phyloP scores from a whole-genome alignment of 2,888 invertebrate genomes.

The Tachina fera region DNA sequence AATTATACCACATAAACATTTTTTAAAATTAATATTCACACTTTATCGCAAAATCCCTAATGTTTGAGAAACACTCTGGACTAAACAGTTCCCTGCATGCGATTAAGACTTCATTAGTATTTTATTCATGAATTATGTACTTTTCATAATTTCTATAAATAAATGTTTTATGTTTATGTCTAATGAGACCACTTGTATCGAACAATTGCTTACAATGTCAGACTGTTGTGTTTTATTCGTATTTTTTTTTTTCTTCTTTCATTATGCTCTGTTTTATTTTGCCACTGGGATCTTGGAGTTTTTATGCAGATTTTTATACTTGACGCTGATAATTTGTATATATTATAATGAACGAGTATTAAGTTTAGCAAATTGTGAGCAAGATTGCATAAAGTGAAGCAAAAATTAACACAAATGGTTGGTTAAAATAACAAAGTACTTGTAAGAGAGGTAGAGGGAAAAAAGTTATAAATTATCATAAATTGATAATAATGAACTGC shows the following conservation, averaged over 20 bases:
- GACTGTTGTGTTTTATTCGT: not conserved
- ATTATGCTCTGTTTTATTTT: not conserved
- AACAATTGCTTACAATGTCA: constrained; percentile 32
- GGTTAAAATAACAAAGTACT: constrained; percentile 30
- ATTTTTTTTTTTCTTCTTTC: not conserved
- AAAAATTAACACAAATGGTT: constrained; percentile 34
- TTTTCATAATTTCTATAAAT: constrained; percentile 39
- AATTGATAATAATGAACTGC: constrained; percentile 32
- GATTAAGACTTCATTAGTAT: constrained; percentile 44
- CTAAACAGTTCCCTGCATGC: not conserved
- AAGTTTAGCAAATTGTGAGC: constrained; percentile 18
- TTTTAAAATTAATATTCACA: too few species aligned
- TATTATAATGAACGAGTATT: not conserved
- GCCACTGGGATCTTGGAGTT: not conserved
- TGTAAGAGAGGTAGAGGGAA: not conserved
- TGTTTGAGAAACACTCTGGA: too few species aligned
- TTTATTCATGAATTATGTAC: constrained; percentile 25
- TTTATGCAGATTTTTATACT: constrained; percentile 26
- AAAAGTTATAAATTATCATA: constrained; percentile 18
- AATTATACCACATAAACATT: too few species aligned
- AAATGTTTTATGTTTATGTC: constrained; percentile 29
- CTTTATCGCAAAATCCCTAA: too few species aligned
- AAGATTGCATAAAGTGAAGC: constrained; percentile 24
- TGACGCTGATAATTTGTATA: constrained; percentile 34
- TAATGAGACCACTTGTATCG: constrained; percentile 50